Base-by-base conservation (phyloP, 2,888 invertebrate genomes). In the Lasioglossum villosulum region DNA sequence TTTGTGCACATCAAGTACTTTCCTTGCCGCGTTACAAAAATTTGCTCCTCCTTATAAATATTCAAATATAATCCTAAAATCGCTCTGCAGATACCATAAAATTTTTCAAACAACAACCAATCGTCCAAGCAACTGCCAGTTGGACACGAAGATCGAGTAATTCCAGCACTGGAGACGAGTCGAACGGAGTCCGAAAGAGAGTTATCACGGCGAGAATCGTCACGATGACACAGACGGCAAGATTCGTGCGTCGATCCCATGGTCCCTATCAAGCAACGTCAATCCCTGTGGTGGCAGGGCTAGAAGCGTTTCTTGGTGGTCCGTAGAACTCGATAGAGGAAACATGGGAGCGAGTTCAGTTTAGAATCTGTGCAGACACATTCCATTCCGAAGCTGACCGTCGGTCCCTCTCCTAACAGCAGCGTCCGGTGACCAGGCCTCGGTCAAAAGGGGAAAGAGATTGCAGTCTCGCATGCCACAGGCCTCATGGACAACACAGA, bases 311-410 rank as follows among this genome's bases (percentile, higher is more conserved):
- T 37, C 90, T 89, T 90, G 93, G 94, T 93, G 94, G 93, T 94
- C 94, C 90, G 83, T 75, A 14, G 75, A 86, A 86, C 68, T 85
- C 80, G 86, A 89, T 87, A 88, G 79, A 86, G 91, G 91, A 91
- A 93, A 91, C 90, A 88, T 86, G 89, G 91, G 92, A 91, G 89
- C 87, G 85, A 92, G 90, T 89, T 87, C 88, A 92, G 93, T 93
- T 92, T 93, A 91, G 93, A 95, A 95, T 95, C 94, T 91, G 93
- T 93, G 93, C 94, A 91, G 94, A 92, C 94, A 90, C 94, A 95
- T 94, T 95, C 94, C 94, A 94, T 94, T 92, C 93, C 92, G 80
- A 85, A 85, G 93, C 92, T 93, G 93, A 94, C 93, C 93, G 91
- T 89, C 88, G 89, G 86, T 84, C 86, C 80, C 86, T 90, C 90